A percentile compares a stretch with the other conserved stretches of the same genome.
Conservation (phyloP, 2,113 vertebrate species). For the Ammospiza caudacuta region DNA sequence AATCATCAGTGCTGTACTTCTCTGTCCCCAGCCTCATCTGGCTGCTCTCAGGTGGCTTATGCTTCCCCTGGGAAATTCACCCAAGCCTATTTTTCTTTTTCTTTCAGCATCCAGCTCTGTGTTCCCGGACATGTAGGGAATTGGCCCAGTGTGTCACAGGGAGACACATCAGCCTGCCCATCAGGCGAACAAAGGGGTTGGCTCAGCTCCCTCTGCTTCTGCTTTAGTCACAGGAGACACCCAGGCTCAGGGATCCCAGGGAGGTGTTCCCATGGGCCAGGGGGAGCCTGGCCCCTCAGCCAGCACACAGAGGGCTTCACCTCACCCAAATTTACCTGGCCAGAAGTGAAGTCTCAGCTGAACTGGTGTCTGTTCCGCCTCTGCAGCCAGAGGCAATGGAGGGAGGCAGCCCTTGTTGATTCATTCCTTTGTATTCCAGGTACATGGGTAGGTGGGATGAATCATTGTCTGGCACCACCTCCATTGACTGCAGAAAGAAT, state of each 20-base stretch:
- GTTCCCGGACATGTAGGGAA: neutral
- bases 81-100: neutral
- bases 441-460: neutral
- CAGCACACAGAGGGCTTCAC: neutral
- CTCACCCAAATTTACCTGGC: neutral
- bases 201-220: neutral
- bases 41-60: neutral
- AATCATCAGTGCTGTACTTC: neutral
- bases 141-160: neutral
- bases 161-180: neutral
- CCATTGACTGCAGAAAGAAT: conserved; percentile 14
- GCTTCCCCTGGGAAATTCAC: neutral
- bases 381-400: neutral
- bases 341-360: neutral
- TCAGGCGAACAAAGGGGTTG: neutral
- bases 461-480: conserved; percentile 31
- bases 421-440: neutral
- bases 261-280: neutral
- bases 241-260: neutral
- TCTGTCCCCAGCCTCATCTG: neutral
- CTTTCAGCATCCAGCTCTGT: neutral
- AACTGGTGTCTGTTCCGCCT: neutral
- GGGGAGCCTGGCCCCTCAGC: neutral
- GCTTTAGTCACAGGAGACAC: neutral
- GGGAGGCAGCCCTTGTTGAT: neutral